These are phyloP conservation scores for Orycteropus afer DNA, from an alignment of 2,113 vertebrate genomes.

Conservation along the genomic window DNA sequence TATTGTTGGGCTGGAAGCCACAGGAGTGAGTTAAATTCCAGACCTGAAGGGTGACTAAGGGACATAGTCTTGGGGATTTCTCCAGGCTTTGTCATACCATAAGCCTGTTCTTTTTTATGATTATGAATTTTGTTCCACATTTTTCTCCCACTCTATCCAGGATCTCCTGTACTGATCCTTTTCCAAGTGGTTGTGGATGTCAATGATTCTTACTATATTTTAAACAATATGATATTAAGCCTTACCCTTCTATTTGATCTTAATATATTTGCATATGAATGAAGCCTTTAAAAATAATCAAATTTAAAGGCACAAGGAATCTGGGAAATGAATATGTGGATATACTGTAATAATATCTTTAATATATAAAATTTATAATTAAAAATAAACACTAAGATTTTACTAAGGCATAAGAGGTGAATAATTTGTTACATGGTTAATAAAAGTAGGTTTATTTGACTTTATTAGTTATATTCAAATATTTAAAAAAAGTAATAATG, in stretches of 20 bases:
- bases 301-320: background rate
- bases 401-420: background rate
- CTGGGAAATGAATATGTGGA: background rate
- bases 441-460: background rate
- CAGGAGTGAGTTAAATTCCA: no score
- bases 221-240: background rate
- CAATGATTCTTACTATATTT: background rate
- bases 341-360: background rate
- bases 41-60: no score
- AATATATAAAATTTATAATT: background rate
- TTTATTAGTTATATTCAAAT: background rate
- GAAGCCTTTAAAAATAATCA: background rate
- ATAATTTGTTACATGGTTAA: background rate
- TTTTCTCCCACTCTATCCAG: no score
- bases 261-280: background rate
- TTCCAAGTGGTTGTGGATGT: background rate
- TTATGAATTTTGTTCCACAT: no score
- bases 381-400: background rate
- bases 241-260: background rate
- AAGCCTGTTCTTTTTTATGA: no score
- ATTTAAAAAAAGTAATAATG: background rate
- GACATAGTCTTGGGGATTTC: no score
- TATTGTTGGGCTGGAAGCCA: no score
- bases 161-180: background rate
- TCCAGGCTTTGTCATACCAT: no score